Conservation (phyloP, 1,140 invertebrate species). For the Drosophila sproati region DNA sequence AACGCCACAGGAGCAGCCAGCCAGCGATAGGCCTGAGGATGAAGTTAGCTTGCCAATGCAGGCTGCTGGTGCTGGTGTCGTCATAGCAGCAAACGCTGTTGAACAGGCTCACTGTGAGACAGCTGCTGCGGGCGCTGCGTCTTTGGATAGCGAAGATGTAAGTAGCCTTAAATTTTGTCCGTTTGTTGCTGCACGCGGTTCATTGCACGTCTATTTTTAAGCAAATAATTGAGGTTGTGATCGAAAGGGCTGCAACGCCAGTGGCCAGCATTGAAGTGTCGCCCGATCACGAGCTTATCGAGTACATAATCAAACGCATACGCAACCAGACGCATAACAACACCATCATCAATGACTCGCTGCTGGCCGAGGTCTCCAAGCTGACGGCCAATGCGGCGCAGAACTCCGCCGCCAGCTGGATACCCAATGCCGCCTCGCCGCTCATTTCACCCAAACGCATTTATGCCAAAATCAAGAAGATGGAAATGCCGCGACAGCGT, state of each 20-base stretch:
- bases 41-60: constrained; percentile 41
- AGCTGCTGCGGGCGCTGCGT: constrained; percentile 7
- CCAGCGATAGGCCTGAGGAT: constrained; percentile 67
- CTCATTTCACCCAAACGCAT: constrained; percentile 78
- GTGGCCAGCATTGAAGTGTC: constrained; percentile 40
- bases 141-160: constrained; percentile 53
- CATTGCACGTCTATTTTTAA: constrained; percentile 26
- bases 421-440: constrained; percentile 43
- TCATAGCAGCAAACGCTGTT: constrained; percentile 1
- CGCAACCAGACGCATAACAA: constrained; percentile 79
- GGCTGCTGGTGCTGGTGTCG: not conserved
- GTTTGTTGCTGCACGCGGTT: not conserved
- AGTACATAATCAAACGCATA: constrained; percentile 79
- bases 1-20: constrained; percentile 34
- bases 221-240: constrained; percentile 48
- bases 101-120: constrained; percentile 32
- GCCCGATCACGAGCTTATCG: constrained; percentile 75
- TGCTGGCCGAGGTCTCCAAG: constrained; percentile 77
- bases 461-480: constrained; percentile 80
- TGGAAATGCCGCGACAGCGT: constrained; percentile 71
- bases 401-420: constrained; percentile 64
- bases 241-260: constrained; percentile 22
- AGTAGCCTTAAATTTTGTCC: constrained; percentile 26
- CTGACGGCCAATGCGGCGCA: constrained; percentile 76
- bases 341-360: constrained; percentile 75